phyloP scores from a whole-genome alignment of 1,140 invertebrate species.

The Andrena cerasifolii region DNA sequence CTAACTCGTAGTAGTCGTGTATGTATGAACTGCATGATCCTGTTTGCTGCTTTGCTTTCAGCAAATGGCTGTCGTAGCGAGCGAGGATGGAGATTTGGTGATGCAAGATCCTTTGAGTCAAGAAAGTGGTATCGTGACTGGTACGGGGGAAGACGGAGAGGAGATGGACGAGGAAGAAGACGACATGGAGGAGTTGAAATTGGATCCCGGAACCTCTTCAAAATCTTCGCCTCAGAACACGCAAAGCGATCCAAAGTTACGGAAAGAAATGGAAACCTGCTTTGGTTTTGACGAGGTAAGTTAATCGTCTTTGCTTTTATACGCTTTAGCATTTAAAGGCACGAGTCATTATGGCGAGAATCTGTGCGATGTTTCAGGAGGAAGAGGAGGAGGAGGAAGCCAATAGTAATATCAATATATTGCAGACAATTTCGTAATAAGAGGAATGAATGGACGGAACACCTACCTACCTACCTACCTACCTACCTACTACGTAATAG shows the following conservation, averaged over 20 bases:
- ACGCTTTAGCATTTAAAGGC: background rate
- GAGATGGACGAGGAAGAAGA: constrained; percentile 75
- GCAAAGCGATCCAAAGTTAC: constrained; percentile 81
- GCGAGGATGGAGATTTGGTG: constrained; percentile 80
- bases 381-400: constrained; percentile 77
- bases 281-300: constrained; percentile 92
- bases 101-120: constrained; percentile 81
- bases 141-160: constrained; percentile 73
- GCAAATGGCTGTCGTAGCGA: constrained; percentile 80
- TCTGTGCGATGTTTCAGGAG: constrained; percentile 39
- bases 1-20: background rate
- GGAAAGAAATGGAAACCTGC: constrained; percentile 90
- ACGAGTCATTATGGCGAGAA: background rate
- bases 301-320: background rate
- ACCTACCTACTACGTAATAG: constrained; percentile 76
- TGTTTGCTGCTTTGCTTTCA: constrained; percentile 42
- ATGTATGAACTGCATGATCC: background rate
- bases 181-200: constrained; percentile 74
- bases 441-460: constrained; percentile 41
- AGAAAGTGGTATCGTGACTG: constrained; percentile 74
- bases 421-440: constrained; percentile 79
- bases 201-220: constrained; percentile 62
- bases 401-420: constrained; percentile 73
- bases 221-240: constrained; percentile 68
- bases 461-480: too few species aligned